Evolutionary conservation across 1,140 invertebrate genomes (phyloP), one percentile per base, ranked within the genome.

Genomic region (Hylyphantes graminicola): DNA sequence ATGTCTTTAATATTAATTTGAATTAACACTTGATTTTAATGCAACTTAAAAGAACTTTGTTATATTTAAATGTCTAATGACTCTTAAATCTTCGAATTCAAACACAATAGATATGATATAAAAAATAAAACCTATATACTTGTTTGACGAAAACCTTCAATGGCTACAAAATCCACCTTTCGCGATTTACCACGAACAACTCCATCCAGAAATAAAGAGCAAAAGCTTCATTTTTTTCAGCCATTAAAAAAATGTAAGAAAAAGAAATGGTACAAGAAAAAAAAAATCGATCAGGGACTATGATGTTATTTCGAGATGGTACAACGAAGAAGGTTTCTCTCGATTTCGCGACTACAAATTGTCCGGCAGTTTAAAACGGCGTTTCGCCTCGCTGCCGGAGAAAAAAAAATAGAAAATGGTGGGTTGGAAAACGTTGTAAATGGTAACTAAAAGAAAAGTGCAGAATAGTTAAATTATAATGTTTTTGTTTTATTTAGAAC

Each of bases 281-380:
- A 64, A 54, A 79, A 63, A 61, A 81, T 81, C 79, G 79, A 81
- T 81, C 79, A 59, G 12, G 64, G 53, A 53, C 63, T 54, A 17
- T 50, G 79, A 81, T 73, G 79, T 81, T 81, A 81, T 81, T 81
- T 81, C 77, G 54, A 65, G 79, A 35, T 35, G 35, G 35, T 35
- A 35, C 35, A 35, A 35, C 79, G 61, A 57, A 54, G 54, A 68
- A 59, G 79, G 54, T 81, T 73, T 80, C 65, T 35, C 35, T 35
- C 76, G 76, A 78, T 78, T 78, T 80, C 50, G 64, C 55, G 68
- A 73, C 65, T 81, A 81, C 79, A 81, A 81, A 81, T 81, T 81
- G 79, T 81, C 79, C 79, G 68, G 79, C 50, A 72, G 79, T 81
- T 81, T 73, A 54, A 55, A 78, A 51, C 57, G 74, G 72, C n/a